These are phyloP conservation scores for Parapsyche elsis DNA, from an alignment of 1,140 invertebrate genomes.

Conservation along the genomic window DNA sequence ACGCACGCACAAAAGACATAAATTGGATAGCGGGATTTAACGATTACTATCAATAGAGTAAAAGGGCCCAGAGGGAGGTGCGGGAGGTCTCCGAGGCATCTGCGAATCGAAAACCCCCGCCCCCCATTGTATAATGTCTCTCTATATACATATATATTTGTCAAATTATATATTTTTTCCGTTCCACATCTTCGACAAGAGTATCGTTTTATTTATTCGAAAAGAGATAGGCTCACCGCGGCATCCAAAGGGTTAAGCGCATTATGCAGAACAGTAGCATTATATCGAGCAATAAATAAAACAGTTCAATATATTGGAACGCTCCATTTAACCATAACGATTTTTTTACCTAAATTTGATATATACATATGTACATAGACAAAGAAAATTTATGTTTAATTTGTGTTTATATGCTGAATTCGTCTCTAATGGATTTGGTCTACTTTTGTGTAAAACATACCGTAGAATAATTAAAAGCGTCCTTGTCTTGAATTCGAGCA, in stretches of 20 bases:
- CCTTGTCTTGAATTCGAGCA: not conserved
- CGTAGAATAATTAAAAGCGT: not conserved
- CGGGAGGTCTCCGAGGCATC: slow-evolving; percentile 16
- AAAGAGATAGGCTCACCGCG: not conserved
- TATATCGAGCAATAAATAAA: slow-evolving; percentile 19
- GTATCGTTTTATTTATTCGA: slow-evolving; percentile 29
- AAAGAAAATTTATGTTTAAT: too few relatives aligned
- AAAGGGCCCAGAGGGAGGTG: slow-evolving; percentile 12
- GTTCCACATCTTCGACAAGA: not conserved
- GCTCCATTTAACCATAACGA: too few relatives aligned
- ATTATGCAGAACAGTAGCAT: not conserved
- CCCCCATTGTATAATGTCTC: slow-evolving; percentile 31
- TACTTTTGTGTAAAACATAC: too few relatives aligned
- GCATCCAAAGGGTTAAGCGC: not conserved
- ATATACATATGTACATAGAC: too few relatives aligned
- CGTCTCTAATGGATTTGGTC: too few relatives aligned
- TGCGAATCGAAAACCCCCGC: not conserved
- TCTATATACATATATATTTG: slow-evolving; percentile 40
- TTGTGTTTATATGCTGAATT: too few relatives aligned
- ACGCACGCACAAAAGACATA: slow-evolving; percentile 50
- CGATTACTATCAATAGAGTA: slow-evolving; percentile 53
- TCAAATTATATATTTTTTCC: slow-evolving; percentile 46
- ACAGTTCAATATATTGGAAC: too few relatives aligned
- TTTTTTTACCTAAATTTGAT: too few relatives aligned
- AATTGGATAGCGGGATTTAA: slow-evolving; percentile 53